Evolutionary conservation across 2,888 invertebrate species (phyloP), one percentile per base, ranked within the genome.

Genomic region (Lamellibrachia columna): DNA sequence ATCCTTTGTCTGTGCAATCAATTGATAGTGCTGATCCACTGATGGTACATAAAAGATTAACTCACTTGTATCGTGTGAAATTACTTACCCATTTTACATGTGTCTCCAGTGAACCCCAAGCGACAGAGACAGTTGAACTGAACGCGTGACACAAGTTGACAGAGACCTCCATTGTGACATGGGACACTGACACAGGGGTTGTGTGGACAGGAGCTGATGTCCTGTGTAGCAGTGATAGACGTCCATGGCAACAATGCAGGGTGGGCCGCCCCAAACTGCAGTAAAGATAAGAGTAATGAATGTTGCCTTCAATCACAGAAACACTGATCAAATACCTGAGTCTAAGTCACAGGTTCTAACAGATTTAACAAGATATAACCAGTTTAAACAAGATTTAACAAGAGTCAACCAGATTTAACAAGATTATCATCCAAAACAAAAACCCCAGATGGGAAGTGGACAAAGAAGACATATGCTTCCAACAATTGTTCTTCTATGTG

Each of bases 121-220:
- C 22, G 75, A 75, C 75, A 75, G 75, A 75, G 75, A 75, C 75
- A 75, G 22, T 22, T 22, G 22, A 92, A 55, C 91, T 55, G 91
- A 53, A 91, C 28, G n/a, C 53, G 53, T 90, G 55, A 52, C 55
- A 90, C 52, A 28, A n/a, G 92, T 52, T 92, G 90, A 58, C 40
- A 52, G 92, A 93, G 52, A 9, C 93, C 94, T 2, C 92, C 93
- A 90, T 94, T 94, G 58, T 52, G 92, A 90, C 94, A 94, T 7
- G 75, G 75, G 75, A 75, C 75, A 75, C 75, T n/a, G 75, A 75
- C 75, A 75, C 75, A 75, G 75, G n/a, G 75, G 22, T 75, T 75
- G 75, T 75, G 75, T 75, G 75, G 75, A 75, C 75, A 75, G 15
- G 75, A 75, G 22, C 75, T 75, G 75, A 75, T n/a, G 22, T 75